Conservation (phyloP, 2,113 vertebrate species). For the Tragelaphus scriptus region DNA sequence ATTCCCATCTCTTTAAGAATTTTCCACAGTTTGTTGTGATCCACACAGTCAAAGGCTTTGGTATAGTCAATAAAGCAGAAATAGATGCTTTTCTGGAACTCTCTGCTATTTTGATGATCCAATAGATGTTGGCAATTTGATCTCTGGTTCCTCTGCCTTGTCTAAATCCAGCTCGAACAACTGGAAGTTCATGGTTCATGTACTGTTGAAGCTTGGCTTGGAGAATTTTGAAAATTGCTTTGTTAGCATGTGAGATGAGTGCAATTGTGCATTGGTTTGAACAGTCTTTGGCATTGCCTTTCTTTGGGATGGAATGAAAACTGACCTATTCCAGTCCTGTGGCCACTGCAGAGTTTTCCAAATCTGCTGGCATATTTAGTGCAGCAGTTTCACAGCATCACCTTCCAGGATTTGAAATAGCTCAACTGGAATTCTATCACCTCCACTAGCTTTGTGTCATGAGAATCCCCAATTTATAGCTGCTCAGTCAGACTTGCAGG, state of each 20-base stretch:
- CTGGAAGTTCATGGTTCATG: too few relatives aligned
- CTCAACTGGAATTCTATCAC: not conserved
- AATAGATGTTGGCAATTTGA: too few relatives aligned
- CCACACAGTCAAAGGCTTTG: not conserved
- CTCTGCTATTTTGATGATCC: too few relatives aligned
- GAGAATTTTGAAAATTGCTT: too few relatives aligned
- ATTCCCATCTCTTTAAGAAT: not conserved
- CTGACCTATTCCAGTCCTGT: not conserved
- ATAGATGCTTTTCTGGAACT: not conserved
- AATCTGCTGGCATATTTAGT: not conserved
- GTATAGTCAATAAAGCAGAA: not conserved
- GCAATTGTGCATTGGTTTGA: not conserved
- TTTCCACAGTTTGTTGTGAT: not conserved
- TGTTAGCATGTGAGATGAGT: not conserved
- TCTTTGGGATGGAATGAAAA: not conserved
- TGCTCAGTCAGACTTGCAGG: not conserved
- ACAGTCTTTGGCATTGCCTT: not conserved
- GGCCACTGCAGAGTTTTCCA: not conserved
- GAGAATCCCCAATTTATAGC: not conserved
- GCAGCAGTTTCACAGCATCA: not conserved
- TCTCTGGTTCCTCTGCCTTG: too few relatives aligned
- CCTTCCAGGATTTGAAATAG: not conserved
- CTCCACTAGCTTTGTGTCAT: not conserved
- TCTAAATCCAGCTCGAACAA: too few relatives aligned
- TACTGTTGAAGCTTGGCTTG: too few relatives aligned